These are phyloP conservation scores for Phyllopteryx taeniolatus DNA, from an alignment of 2,113 vertebrate species.

Conservation along the genomic window DNA sequence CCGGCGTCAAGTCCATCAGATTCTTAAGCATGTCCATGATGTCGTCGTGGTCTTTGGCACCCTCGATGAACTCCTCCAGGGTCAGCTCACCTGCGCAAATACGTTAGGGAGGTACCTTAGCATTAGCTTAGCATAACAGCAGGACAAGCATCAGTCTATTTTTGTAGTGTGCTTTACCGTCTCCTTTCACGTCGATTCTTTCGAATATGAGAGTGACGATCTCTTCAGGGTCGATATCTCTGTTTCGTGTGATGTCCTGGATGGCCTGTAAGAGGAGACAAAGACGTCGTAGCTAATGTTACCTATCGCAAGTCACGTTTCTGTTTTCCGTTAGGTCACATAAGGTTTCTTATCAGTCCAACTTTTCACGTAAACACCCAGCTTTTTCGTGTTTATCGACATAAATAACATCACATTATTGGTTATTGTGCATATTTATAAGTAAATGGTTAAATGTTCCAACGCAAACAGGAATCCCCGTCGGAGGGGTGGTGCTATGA, in stretches of 20 bases:
- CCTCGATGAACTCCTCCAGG: conserved; percentile 75
- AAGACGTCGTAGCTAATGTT: background rate
- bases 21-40: conserved; percentile 72
- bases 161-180: conserved; percentile 51
- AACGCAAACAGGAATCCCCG: background rate
- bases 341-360: background rate
- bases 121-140: background rate
- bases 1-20: conserved; percentile 65
- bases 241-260: conserved; percentile 73
- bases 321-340: too few relatives aligned
- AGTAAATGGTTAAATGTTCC: background rate
- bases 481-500: background rate
- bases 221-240: conserved; percentile 66
- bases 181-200: conserved; percentile 69
- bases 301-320: background rate
- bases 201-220: conserved; percentile 71
- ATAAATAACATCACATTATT: background rate
- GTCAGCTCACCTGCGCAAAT: conserved; percentile 69
- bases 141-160: background rate
- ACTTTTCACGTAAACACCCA: background rate
- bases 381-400: background rate
- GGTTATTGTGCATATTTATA: background rate
- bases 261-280: conserved; percentile 63
- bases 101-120: background rate
- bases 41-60: conserved; percentile 65